Conservation (phyloP, 2,797 vertebrate species). For the Lacerta bilineata region DNA sequence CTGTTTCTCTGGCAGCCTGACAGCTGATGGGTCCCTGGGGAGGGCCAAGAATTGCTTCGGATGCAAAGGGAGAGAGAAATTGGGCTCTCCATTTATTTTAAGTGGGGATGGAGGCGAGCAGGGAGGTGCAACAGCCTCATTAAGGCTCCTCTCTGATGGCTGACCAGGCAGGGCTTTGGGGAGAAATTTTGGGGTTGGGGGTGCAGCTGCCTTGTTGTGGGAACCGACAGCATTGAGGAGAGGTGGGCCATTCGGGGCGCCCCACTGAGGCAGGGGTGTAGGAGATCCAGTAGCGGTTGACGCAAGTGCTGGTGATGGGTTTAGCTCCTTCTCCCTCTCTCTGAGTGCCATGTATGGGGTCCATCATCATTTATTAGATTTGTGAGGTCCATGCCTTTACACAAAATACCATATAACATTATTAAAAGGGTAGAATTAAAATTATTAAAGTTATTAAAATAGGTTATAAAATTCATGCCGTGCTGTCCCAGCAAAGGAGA, state of each 20-base stretch:
- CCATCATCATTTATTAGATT: no score
- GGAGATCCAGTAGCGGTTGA: neutral
- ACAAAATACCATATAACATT: no score
- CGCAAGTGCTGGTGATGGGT: neutral
- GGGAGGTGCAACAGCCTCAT: conserved; percentile 61
- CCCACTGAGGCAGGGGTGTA: no score
- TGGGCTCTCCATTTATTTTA: conserved; percentile 68
- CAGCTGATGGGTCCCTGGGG: conserved; percentile 83
- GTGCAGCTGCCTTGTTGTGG: neutral
- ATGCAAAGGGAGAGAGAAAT: conserved; percentile 71
- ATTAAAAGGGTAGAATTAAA: no score
- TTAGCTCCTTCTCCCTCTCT: neutral
- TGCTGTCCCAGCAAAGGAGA: no score
- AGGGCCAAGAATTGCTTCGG: conserved; percentile 77
- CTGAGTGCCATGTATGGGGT: neutral
- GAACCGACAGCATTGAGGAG: neutral
- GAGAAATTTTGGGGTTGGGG: neutral
- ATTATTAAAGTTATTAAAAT: no score
- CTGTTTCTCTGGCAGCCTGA: conserved; percentile 82
- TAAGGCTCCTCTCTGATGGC: conserved; percentile 41
- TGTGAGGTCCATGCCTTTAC: no score
- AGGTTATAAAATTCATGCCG: no score
- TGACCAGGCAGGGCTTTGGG: neutral
- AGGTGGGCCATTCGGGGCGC: no score
- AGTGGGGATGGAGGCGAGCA: conserved; percentile 51